Evolutionary conservation across 2,113 vertebrate genomes (phyloP).

Genomic region (Cebus imitator): DNA sequence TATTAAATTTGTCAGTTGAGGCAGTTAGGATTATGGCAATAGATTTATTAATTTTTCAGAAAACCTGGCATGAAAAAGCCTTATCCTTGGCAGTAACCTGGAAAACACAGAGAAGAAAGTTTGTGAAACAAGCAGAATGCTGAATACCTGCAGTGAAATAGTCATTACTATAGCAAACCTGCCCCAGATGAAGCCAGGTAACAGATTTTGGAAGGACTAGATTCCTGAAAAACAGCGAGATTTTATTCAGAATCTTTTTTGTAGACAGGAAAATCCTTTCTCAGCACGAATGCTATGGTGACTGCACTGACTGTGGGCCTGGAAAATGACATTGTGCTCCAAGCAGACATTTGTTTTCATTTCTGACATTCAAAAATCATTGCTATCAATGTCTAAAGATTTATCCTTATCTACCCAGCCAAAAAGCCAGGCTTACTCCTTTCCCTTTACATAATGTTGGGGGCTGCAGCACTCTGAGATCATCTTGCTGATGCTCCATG

Average conservation of each 20-base stretch:
- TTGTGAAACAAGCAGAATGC: constrained; percentile 69
- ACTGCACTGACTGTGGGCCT: neutral
- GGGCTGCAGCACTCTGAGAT: neutral
- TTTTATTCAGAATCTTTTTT: constrained; percentile 63
- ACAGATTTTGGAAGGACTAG: constrained; percentile 44
- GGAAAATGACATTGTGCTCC: neutral
- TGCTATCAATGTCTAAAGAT: neutral
- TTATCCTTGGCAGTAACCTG: constrained; percentile 71
- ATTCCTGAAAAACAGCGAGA: constrained; percentile 40
- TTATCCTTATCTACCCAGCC: neutral
- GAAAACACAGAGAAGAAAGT: constrained; percentile 74
- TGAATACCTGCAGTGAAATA: constrained; percentile 68
- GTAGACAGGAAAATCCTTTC: constrained; percentile 54
- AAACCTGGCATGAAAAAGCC: constrained; percentile 74
- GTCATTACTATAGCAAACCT: constrained; percentile 69
- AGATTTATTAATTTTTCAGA: constrained; percentile 84
- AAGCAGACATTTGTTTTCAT: constrained; percentile 4
- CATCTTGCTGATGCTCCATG: neutral
- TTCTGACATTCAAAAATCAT: constrained; percentile 19
- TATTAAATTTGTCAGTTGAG: constrained; percentile 86
- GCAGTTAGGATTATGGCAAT: constrained; percentile 81
- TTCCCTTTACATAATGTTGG: neutral
- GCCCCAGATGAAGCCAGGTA: constrained; percentile 64
- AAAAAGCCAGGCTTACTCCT: neutral
- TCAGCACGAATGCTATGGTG: constrained; percentile 48